Percentiles rank a stretch among this genome's conserved stretches.
These are phyloP conservation scores for Scaptomyza parva DNA, from an alignment of 2,888 invertebrate genomes.

Conservation along the genomic window DNA sequence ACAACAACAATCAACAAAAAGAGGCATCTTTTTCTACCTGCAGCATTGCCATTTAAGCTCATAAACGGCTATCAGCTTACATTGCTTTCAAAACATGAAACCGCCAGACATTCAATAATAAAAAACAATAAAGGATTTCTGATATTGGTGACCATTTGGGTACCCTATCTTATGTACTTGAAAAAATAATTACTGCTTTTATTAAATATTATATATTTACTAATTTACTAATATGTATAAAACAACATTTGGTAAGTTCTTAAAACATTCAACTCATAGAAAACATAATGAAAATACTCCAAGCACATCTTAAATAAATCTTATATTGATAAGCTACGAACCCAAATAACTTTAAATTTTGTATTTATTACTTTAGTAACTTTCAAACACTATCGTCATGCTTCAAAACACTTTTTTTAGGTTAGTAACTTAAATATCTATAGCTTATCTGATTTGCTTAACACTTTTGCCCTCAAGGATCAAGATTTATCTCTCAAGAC, in stretches of 20 bases:
- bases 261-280: no score
- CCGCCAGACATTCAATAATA: constrained; percentile 51
- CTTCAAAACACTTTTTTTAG: not conserved
- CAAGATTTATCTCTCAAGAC: not conserved
- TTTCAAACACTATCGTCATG: no score
- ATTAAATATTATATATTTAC: no score
- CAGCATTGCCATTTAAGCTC: constrained; percentile 74
- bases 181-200: no score
- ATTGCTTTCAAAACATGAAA: constrained; percentile 58
- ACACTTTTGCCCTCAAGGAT: not conserved
- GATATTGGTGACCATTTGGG: not conserved
- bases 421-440: not conserved
- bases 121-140: constrained; percentile 3
- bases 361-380: no score
- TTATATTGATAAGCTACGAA: no score
- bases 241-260: no score
- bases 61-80: constrained; percentile 77
- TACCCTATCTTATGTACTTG: constrained; percentile 37
- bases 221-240: no score
- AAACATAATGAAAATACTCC: no score
- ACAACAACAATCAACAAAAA: constrained; percentile 2
- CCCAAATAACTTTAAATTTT: no score
- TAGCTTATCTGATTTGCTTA: not conserved
- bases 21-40: constrained; percentile 62
- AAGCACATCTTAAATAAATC: no score